A percentile compares a stretch with the other conserved stretches of the same genome.
Evolutionary conservation across 2,797 vertebrate genomes (phyloP).

Genomic region (Chloroceryle amazona): DNA sequence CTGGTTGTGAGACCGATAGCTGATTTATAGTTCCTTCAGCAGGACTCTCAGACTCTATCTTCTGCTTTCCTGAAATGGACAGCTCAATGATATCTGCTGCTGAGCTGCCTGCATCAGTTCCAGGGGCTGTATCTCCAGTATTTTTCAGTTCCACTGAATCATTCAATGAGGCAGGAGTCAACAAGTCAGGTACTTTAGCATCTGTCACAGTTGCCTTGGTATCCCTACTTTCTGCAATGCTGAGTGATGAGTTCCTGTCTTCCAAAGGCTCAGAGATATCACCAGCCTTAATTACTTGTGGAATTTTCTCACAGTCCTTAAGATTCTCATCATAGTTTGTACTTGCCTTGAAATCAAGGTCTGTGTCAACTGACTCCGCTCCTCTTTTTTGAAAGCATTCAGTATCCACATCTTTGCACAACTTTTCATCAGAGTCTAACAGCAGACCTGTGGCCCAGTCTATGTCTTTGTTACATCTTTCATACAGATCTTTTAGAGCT

Average conservation of each 20-base stretch:
- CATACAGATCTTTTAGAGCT: conserved; percentile 93
- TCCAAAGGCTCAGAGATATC: not conserved
- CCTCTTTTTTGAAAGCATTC: conserved; percentile 37
- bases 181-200: not conserved
- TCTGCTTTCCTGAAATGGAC: not conserved
- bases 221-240: not conserved
- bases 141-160: not conserved
- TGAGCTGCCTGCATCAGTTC: not conserved
- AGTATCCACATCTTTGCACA: conserved; percentile 83
- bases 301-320: not conserved
- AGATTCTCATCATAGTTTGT: not conserved
- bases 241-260: not conserved
- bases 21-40: conserved; percentile 21
- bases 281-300: not conserved
- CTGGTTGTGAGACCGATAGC: not conserved
- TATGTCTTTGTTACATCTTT: conserved; percentile 94
- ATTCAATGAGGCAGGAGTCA: not conserved
- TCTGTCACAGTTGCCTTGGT: not conserved
- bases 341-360: conserved; percentile 58
- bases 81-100: not conserved
- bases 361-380: conserved; percentile 14
- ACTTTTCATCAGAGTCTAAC: conserved; percentile 93
- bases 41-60: not conserved
- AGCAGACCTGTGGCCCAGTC: conserved; percentile 95
- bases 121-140: not conserved